Evolutionary conservation across 30 jellyfish, hydroid and myxozoan genomes (phyloP).

Genomic region (Hydra vulgaris): DNA sequence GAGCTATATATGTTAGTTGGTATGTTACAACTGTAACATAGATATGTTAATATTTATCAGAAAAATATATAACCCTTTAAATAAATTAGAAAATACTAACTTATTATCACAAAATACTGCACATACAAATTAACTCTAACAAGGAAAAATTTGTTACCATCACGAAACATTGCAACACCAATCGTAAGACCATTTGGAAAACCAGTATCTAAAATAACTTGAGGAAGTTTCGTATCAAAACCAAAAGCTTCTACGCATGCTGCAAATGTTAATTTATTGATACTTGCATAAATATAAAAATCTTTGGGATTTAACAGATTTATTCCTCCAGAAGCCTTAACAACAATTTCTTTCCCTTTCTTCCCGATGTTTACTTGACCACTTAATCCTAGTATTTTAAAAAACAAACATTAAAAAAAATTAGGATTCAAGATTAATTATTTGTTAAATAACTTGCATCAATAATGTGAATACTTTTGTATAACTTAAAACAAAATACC

Average conservation of each 20-base stretch:
- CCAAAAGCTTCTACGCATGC: constrained; percentile 69
- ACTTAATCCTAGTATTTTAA: constrained; percentile 31
- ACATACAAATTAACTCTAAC: too few species aligned
- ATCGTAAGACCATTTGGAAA: constrained; percentile 78
- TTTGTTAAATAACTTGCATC: too few species aligned
- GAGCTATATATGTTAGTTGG: too few species aligned
- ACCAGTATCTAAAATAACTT: constrained; percentile 77
- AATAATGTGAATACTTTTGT: too few species aligned
- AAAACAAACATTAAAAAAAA: not conserved
- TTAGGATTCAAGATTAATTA: not conserved
- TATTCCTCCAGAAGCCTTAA: constrained; percentile 61
- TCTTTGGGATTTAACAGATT: constrained; percentile 59
- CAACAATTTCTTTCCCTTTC: constrained; percentile 27
- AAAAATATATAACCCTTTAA: too few species aligned
- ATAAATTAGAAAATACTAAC: too few species aligned
- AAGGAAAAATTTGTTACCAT: constrained; percentile 14
- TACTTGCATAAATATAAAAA: constrained; percentile 49
- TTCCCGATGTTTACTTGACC: constrained; percentile 68
- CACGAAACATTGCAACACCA: constrained; percentile 33
- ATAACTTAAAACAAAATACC: not conserved
- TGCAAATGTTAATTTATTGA: constrained; percentile 47
- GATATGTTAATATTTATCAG: too few species aligned
- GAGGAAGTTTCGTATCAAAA: constrained; percentile 43
- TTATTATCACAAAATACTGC: too few species aligned
- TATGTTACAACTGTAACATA: too few species aligned